Evolutionary conservation across 2,113 vertebrate genomes (phyloP).

Genomic region (Oriolus oriolus): DNA sequence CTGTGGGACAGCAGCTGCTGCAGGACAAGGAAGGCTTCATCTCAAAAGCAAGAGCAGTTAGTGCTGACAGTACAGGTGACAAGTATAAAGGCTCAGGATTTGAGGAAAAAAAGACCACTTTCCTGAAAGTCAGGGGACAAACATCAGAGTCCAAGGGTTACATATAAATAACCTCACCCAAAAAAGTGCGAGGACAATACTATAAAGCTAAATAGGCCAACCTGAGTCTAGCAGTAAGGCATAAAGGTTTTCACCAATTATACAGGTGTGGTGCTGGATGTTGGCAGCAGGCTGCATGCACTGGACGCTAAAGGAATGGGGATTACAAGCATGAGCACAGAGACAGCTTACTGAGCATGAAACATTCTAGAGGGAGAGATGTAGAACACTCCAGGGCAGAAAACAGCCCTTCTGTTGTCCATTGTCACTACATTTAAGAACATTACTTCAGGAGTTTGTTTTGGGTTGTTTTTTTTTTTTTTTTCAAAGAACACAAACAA

Average conservation of each 20-base stretch:
- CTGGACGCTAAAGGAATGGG: not conserved
- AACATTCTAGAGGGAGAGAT: not conserved
- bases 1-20: not conserved
- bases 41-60: not conserved
- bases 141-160: not conserved
- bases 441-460: not conserved
- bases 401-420: not conserved
- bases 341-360: not conserved
- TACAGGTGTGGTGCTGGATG: not conserved
- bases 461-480: not conserved
- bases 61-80: not conserved
- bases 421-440: not conserved
- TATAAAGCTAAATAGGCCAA: not conserved
- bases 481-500: not conserved
- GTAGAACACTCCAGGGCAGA: not conserved
- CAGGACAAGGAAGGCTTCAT: not conserved
- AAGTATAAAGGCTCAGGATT: not conserved
- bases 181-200: not conserved
- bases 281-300: not conserved
- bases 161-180: not conserved
- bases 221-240: not conserved
- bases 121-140: not conserved
- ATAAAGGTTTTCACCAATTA: not conserved
- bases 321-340: fast-evolving
- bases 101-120: not conserved